Evolutionary conservation across 2,797 vertebrate genomes (phyloP).

Genomic region (Gorsachius magnificus): DNA sequence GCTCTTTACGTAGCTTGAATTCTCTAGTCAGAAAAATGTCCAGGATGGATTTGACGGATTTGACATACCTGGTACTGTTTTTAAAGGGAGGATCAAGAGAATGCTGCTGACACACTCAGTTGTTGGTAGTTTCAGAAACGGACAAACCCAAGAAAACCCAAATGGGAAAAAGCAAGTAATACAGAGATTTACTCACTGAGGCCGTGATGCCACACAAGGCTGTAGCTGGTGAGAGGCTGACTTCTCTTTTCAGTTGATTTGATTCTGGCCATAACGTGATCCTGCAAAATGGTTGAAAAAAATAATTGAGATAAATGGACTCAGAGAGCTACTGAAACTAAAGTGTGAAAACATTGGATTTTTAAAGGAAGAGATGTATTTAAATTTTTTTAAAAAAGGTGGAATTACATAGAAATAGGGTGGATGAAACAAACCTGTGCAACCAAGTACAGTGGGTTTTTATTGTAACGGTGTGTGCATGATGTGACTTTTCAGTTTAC

Average conservation of each 20-base stretch:
- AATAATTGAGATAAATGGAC: background rate
- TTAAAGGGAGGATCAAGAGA: conserved; percentile 28
- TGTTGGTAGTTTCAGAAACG: background rate
- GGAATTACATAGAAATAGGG: background rate
- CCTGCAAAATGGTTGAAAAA: background rate
- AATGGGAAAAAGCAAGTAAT: background rate
- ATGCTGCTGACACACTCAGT: background rate
- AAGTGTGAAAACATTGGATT: background rate
- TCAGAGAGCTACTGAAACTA: background rate
- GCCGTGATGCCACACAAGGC: background rate
- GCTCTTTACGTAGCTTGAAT: conserved; percentile 31
- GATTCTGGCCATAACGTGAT: background rate
- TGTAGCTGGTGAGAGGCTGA: background rate
- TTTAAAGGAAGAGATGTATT: background rate
- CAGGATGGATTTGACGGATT: conserved; percentile 26
- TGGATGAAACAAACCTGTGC: background rate
- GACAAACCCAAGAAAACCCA: background rate
- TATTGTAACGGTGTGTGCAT: background rate
- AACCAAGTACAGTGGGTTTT: background rate
- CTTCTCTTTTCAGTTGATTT: background rate
- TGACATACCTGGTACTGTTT: conserved; percentile 8
- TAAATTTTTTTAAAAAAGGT: background rate
- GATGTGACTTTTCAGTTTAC: background rate
- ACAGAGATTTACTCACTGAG: background rate
- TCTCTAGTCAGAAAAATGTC: conserved; percentile 43